Base-by-base conservation (phyloP, 2,113 vertebrate genomes). In the Rhineura floridana region DNA sequence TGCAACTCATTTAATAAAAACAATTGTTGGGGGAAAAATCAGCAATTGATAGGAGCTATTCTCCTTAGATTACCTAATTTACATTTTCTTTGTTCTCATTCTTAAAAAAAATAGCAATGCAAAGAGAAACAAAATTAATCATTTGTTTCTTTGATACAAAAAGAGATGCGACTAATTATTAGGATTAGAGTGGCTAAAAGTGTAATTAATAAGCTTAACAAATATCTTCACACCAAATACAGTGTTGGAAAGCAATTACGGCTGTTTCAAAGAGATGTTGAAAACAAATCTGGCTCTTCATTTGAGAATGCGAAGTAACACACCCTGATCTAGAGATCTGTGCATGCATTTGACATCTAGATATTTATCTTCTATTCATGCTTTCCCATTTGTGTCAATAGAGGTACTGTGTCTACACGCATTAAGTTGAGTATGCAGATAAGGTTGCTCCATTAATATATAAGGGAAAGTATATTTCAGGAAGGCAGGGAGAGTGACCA, bases 61-160 rank as follows among this genome's bases (percentile, higher is more conserved):
- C 65, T 65, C 15, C 44, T 90, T 46, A 72, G 48, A 83, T 67
- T 28, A 46, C 36, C 70, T 39, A 75, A 81, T 83, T 65, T 76
- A 75, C 69, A 76, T 76, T 82, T 55, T 48, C 55, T 88, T 75
- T 81, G 67, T 80, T 82, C 83, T 75, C 46, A 87, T 76, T 86
- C 65, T 25, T 77, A 46, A 78, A 39, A 28, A 42, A 69, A 39
- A 46, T 33, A 12, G 15, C 11, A 82, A 55, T 52, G 15, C n/a
- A 10, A 50, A 59, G 59, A 36, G 11, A 72, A 73, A 72, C 17
- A 36, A 87, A 69, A 69, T 76, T 55, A 90, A 86, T 46, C 59
- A 59, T 77, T 87, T 48, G 13, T 69, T 69, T 87, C 46, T 87
- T 83, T 87, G 70, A 83, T 55, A 76, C 30, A 63, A 83, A 76